These are phyloP conservation scores for Xylota segnis DNA, from an alignment of 2,888 invertebrate genomes.

Conservation along the genomic window DNA sequence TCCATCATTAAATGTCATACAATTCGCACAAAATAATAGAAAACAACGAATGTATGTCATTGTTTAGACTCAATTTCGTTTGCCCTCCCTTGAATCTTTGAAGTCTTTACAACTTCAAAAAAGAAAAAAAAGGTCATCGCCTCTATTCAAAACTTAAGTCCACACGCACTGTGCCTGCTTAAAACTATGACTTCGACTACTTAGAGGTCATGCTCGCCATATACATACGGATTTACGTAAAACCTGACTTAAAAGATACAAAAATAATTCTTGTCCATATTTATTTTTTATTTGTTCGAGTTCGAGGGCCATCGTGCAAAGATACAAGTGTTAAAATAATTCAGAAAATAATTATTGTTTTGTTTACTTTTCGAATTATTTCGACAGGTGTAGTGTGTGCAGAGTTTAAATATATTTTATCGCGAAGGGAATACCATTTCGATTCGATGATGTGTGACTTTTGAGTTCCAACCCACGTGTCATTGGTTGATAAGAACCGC, in stretches of 20 bases:
- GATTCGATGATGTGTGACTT: background rate
- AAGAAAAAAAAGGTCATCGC: constrained; percentile 1
- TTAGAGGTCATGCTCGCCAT: constrained; percentile 8
- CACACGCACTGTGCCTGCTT: constrained; percentile 12
- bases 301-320: background rate
- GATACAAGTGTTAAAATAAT: background rate
- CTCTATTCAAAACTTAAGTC: background rate
- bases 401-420: background rate
- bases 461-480: background rate
- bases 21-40: background rate
- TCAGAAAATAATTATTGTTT: background rate
- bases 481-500: background rate
- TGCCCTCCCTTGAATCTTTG: constrained; percentile 4
- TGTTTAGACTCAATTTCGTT: background rate
- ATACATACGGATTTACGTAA: background rate
- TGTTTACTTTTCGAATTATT: background rate
- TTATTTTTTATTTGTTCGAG: background rate
- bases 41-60: background rate
- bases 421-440: background rate
- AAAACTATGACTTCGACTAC: constrained; percentile 6
- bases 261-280: background rate
- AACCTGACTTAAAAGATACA: background rate
- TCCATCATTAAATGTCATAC: background rate
- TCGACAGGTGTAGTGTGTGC: background rate
- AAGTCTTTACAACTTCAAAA: background rate